Conservation (phyloP, 2,113 vertebrate genomes). For the Neotoma lepida region DNA sequence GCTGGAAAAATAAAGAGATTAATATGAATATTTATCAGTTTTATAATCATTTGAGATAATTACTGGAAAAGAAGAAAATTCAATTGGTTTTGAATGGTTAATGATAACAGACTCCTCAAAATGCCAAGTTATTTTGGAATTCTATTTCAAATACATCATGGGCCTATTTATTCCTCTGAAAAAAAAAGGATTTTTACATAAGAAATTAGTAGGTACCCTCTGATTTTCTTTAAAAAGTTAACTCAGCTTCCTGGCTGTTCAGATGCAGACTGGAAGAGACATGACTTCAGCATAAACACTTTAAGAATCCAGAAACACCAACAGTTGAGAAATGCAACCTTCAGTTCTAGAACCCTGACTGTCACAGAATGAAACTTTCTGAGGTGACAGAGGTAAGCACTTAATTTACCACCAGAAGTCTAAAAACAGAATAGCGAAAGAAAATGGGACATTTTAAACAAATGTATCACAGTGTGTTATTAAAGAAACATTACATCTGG, state of each 20-base stretch:
- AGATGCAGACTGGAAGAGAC: not conserved
- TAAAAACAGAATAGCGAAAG: constrained; percentile 43
- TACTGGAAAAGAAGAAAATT: constrained; percentile 16
- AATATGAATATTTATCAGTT: not conserved
- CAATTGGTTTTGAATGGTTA: not conserved
- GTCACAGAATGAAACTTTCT: constrained; percentile 48
- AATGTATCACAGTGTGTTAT: not conserved
- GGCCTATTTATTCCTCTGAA: not conserved
- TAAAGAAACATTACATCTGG: not conserved
- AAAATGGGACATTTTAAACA: constrained; percentile 46
- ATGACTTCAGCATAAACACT: not conserved
- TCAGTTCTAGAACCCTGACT: constrained; percentile 12
- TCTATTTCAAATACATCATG: not conserved
- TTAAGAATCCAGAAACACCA: constrained; percentile 39
- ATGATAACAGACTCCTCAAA: constrained; percentile 16
- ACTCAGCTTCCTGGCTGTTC: constrained; percentile 2
- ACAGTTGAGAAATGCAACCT: constrained; percentile 32
- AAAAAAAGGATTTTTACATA: not conserved
- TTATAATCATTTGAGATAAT: not conserved
- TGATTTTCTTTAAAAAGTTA: not conserved
- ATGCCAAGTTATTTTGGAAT: not conserved
- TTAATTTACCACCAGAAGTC: constrained; percentile 43
- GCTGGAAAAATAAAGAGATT: not conserved
- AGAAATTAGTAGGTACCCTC: not conserved
- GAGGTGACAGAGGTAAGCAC: not conserved